These are phyloP conservation scores for Eubasilissa splendida DNA, from an alignment of 2,888 invertebrate species.

Conservation along the genomic window DNA sequence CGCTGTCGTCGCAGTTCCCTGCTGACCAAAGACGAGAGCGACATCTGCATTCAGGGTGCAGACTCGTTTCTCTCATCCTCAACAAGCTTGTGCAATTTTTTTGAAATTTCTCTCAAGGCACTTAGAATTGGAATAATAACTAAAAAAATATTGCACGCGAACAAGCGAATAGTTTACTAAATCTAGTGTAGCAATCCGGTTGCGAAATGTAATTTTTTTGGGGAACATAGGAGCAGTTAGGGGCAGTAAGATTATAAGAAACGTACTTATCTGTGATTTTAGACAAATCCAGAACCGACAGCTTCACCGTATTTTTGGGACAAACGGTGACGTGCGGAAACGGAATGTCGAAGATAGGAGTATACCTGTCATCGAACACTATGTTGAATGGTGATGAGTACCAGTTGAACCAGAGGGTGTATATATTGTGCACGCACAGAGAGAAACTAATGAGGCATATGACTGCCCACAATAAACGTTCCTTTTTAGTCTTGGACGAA, in stretches of 20 bases:
- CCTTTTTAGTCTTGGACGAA: conserved; percentile 62
- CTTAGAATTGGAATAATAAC: too few species aligned
- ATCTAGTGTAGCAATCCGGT: too few species aligned
- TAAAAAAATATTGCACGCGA: too few species aligned
- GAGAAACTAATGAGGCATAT: conserved; percentile 67
- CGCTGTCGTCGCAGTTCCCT: too few species aligned
- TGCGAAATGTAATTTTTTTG: too few species aligned
- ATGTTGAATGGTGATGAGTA: conserved; percentile 69
- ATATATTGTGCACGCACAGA: conserved; percentile 67
- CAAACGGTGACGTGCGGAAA: conserved; percentile 70
- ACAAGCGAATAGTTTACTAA: too few species aligned
- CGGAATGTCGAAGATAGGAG: conserved; percentile 70
- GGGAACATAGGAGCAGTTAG: too few species aligned
- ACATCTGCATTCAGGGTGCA: too few species aligned
- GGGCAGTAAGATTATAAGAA: not conserved
- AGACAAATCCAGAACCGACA: conserved; percentile 65
- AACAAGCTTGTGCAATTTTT: too few species aligned
- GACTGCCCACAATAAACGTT: conserved; percentile 66
- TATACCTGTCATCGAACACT: conserved; percentile 67
- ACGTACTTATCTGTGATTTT: conserved; percentile 63
- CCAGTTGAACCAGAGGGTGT: conserved; percentile 65
- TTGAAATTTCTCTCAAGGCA: too few species aligned
- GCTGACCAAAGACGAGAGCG: too few species aligned
- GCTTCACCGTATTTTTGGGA: conserved; percentile 67
- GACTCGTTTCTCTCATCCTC: too few species aligned